Evolutionary conservation across 2,113 vertebrate species (phyloP).

Genomic region (Misgurnus anguillicaudatus): DNA sequence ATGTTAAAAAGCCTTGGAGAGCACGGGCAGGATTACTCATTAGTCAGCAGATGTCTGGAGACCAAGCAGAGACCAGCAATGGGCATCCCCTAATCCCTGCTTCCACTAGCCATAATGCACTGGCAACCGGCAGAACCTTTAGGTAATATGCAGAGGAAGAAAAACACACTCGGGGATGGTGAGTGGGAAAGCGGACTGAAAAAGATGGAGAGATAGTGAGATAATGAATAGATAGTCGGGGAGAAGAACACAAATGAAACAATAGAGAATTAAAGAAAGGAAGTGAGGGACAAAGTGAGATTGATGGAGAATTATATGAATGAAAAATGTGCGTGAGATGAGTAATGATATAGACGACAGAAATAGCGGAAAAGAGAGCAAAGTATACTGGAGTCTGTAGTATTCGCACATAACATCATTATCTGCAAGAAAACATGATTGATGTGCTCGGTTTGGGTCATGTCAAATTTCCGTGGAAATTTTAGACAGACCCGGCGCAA

Average conservation of each 20-base stretch:
- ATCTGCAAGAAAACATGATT: slow-evolving; percentile 23
- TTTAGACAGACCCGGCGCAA: slow-evolving; percentile 1
- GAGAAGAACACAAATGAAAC: slow-evolving; percentile 28
- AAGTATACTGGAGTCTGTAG: neutral
- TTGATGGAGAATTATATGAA: slow-evolving; percentile 36
- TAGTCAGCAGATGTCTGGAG: slow-evolving; percentile 33
- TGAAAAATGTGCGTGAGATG: slow-evolving; percentile 33
- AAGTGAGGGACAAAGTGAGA: slow-evolving; percentile 10
- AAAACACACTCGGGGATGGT: neutral
- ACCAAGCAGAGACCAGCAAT: neutral
- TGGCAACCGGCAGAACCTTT: neutral
- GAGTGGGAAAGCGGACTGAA: neutral
- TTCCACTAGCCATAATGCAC: slow-evolving; percentile 9
- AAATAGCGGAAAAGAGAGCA: neutral
- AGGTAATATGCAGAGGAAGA: slow-evolving; percentile 8
- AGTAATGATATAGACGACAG: slow-evolving; percentile 20
- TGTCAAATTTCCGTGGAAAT: slow-evolving; percentile 35
- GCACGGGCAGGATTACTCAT: slow-evolving; percentile 15
- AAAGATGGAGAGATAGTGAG: neutral
- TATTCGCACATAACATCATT: slow-evolving; percentile 22
- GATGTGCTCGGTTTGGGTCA: slow-evolving; percentile 30
- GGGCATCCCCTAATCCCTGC: slow-evolving; percentile 37
- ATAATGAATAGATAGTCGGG: slow-evolving; percentile 28
- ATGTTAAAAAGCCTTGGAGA: slow-evolving; percentile 43
- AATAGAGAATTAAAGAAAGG: slow-evolving; percentile 18